Evolutionary conservation across 2,888 invertebrate genomes (phyloP), one percentile per base, ranked within the genome.

Genomic region (Baronia brevicornis): DNA sequence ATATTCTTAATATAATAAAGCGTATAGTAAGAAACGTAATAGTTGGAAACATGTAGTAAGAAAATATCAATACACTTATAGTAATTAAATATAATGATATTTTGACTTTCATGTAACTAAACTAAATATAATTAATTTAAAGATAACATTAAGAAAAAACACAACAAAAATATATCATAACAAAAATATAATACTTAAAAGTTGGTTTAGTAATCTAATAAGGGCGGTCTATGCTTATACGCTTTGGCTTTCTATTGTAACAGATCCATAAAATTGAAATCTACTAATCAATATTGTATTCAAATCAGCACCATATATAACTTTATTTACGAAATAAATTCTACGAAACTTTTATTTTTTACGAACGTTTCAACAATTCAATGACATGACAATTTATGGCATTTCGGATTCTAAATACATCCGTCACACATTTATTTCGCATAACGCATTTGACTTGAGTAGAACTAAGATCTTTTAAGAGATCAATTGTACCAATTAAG

Each of bases 401-500:
- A 36, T 15, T 31, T 27, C 13, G 31, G 31, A 31, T 31, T 28
- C 13, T 20, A 3, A 17, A 21, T 3, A 8, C 14, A 36, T 31
- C 31, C 36, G 27, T 14, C 18, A 19, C 23, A 32, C 19, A 31
- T 38, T 33, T 34, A 37, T 28, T 9, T 36, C 10, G 9, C 21
- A 26, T 30, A 12, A 26, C 27, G 30, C 31, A 8, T 24, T 10
- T n/a, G n/a, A n/a, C n/a, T n/a, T n/a, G n/a, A 35, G 30, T 30
- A 35, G 22, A 33, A 33, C 28, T 18, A 25, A 17, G 23, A 18
- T 31, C 31, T 33, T 31, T 29, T 32, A 28, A 42, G 30, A 43
- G 36, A 42, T 44, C 39, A 38, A 23, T 27, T 38, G 10, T 26
- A 30, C 34, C 29, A 33, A 10, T 14, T 17, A 17, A 28, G 28